Evolutionary conservation across 2,888 invertebrate species (phyloP), one percentile per base, ranked within the genome.

Genomic region (Biston betularia): DNA sequence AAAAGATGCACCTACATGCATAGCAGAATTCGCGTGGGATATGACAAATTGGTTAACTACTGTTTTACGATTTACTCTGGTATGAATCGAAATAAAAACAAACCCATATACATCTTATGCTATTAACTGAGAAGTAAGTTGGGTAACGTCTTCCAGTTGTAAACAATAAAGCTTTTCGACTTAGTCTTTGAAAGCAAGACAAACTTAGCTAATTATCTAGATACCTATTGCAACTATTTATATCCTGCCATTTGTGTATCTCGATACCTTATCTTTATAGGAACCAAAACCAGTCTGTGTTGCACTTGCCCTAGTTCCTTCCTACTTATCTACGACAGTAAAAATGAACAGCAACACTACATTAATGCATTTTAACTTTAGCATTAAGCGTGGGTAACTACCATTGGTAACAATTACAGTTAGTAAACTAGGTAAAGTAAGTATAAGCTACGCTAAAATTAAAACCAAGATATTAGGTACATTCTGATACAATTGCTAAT

Each of bases 1-100:
- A 65, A 52, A 56, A 52, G 56, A 52, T 62, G 53, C 66, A 66
- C 52, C 61, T 66, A 62, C 57, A 57, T 53, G 46, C 35, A 48
- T 9, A 8, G 15, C n/a, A 57, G 66, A 66, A 66, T 62, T 66
- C 48, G 62, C 42, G 66, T 66, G 53, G 66, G 66, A 48, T 15
- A 24, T 9, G 24, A 46, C 59, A 45, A 52, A 52, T 56, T 46
- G 56, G 44, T 61, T 24, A 52, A 61, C 34, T 42, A 40, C 42
- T 49, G 58, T 40, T 57, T 57, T 48, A 65, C 38, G n/a, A 63
- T 38, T 50, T 35, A 40, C 45, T 50, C 49, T 42, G 49, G 55
- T 45, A 45, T 44, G 48, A 6, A 24, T 4, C 6, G 8, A 38
- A 14, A 38, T 15, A 14, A 53, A 35, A 9, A 53, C 33, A 53